Conservation (phyloP, 30 jellyfish, hydroid and myxozoan species). For the Turritopsis rubra region DNA sequence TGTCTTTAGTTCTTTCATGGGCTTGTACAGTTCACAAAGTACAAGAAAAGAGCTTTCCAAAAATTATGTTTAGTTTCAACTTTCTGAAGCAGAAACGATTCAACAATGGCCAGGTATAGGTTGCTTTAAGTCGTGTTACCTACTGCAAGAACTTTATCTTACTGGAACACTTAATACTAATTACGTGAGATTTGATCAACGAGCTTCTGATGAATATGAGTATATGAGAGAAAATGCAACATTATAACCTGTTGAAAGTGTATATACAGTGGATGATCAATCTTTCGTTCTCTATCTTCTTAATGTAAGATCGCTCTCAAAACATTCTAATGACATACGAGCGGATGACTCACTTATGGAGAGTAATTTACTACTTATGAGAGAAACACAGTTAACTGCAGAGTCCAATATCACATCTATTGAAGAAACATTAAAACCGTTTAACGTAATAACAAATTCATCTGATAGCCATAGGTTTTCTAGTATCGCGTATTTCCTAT, state of each 20-base stretch:
- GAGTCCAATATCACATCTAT: not conserved
- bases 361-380: slow-evolving; percentile 1
- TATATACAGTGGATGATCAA: not conserved
- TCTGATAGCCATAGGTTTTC: not conserved
- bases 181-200: not conserved
- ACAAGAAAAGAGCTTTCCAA: slow-evolving; percentile 21
- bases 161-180: slow-evolving; percentile 16
- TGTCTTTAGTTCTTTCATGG: slow-evolving; percentile 20
- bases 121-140: slow-evolving; percentile 27
- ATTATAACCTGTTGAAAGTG: not conserved
- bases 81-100: slow-evolving; percentile 1
- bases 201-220: not conserved
- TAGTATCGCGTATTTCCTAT: not conserved
- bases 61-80: slow-evolving; percentile 9
- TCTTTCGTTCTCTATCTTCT: not conserved
- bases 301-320: slow-evolving; percentile 15
- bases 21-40: slow-evolving; percentile 34
- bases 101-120: slow-evolving; percentile 25
- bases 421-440: not conserved
- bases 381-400: slow-evolving; percentile 25
- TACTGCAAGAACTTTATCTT: slow-evolving; percentile 17
- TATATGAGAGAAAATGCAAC: not conserved
- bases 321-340: slow-evolving; percentile 12
- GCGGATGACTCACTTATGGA: not conserved
- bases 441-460: not conserved